A percentile compares a stretch with the other conserved stretches of the same genome.
These are phyloP conservation scores for Smittia aterrima DNA, from an alignment of 2,888 invertebrate species.

Conservation along the genomic window DNA sequence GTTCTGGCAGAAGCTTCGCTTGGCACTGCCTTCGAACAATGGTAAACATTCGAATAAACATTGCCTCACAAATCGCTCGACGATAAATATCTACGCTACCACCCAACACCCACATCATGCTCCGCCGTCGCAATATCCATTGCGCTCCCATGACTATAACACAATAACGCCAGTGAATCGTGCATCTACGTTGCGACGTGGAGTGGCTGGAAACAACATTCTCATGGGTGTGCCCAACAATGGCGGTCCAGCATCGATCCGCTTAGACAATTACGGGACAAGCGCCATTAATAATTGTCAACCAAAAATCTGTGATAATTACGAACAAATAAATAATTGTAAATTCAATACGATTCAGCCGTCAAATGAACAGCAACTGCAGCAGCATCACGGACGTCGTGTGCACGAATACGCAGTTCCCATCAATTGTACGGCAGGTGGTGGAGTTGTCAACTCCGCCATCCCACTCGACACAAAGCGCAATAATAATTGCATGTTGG, in stretches of 20 bases:
- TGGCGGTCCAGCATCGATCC: slow-evolving; percentile 44
- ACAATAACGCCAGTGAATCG: slow-evolving; percentile 36
- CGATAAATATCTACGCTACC: slow-evolving; percentile 71
- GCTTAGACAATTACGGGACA: slow-evolving; percentile 45
- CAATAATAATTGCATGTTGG: slow-evolving; percentile 16
- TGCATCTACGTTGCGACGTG: slow-evolving; percentile 43
- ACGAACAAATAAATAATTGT: slow-evolving; percentile 43
- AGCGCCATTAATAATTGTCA: slow-evolving; percentile 43
- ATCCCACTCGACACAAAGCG: background rate
- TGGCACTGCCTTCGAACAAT: slow-evolving; percentile 70
- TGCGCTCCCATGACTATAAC: slow-evolving; percentile 41
- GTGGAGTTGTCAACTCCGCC: background rate
- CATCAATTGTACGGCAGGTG: slow-evolving; percentile 45
- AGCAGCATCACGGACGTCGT: slow-evolving; percentile 45
- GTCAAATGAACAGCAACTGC: too few relatives aligned
- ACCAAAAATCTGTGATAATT: slow-evolving; percentile 41
- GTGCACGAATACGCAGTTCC: slow-evolving; percentile 53
- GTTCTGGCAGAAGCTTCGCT: slow-evolving; percentile 95
- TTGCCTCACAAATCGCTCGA: slow-evolving; percentile 52
- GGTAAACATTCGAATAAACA: slow-evolving; percentile 42
- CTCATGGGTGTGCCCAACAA: slow-evolving; percentile 48
- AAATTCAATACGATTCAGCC: slow-evolving; percentile 46
- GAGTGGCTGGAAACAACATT: slow-evolving; percentile 48
- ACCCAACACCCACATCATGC: slow-evolving; percentile 50
- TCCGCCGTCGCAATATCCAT: slow-evolving; percentile 51